Evolutionary conservation across 1,140 invertebrate genomes (phyloP).

Genomic region (Euwallacea similis): DNA sequence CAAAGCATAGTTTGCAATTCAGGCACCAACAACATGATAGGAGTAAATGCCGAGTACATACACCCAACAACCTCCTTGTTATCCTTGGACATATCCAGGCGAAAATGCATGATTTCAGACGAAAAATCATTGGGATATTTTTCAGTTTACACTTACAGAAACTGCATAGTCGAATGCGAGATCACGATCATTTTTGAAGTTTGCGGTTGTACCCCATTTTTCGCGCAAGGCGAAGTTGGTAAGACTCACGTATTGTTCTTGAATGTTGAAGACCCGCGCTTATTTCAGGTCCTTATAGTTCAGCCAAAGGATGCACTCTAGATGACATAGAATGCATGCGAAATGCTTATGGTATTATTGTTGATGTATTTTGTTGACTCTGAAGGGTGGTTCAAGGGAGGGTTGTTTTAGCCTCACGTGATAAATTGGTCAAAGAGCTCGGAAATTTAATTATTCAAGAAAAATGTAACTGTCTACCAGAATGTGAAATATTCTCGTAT

Average conservation of each 20-base stretch:
- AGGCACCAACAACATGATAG: constrained; percentile 60
- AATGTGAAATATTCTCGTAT: constrained; percentile 62
- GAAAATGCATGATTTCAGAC: constrained; percentile 62
- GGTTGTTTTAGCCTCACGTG: too few species aligned
- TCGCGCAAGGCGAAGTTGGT: constrained; percentile 37
- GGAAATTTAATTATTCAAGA: neutral
- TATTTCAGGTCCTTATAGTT: neutral
- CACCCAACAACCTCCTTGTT: constrained; percentile 60
- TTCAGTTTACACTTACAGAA: constrained; percentile 62
- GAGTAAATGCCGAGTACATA: constrained; percentile 48
- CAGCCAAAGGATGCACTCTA: neutral
- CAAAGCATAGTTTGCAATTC: constrained; percentile 59
- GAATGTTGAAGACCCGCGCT: neutral
- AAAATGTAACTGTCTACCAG: constrained; percentile 57
- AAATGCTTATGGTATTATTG: neutral
- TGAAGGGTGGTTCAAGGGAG: too few species aligned
- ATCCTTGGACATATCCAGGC: constrained; percentile 52
- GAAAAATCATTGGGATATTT: constrained; percentile 56
- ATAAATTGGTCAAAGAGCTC: too few species aligned
- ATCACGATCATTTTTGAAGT: constrained; percentile 52
- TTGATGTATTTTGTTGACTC: too few species aligned
- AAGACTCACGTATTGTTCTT: neutral
- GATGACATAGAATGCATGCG: neutral
- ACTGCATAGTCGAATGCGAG: constrained; percentile 64
- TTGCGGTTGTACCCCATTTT: constrained; percentile 65